Base-by-base conservation (phyloP, 2,888 invertebrate species). In the Lysandra bellargus region DNA sequence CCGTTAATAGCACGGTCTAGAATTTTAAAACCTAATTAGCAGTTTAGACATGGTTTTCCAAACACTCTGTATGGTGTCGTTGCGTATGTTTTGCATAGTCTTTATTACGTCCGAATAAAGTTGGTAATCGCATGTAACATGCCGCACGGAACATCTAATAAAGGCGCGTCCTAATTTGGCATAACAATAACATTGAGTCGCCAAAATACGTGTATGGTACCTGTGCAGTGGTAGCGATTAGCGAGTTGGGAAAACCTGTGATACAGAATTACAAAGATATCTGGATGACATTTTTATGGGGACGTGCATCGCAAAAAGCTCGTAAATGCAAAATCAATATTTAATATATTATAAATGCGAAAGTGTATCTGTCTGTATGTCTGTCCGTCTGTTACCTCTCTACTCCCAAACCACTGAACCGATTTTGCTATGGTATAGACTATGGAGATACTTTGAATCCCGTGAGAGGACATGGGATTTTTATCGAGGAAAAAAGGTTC, bases 141-240 rank as follows among this genome's bases (percentile, higher is more conserved):
- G 44, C 49, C 30, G 49, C 49, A 81, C 72, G 79, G 81, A 81
- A 80, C 81, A 74, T 57, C 80, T 81, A 81, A 83, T 82, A 81
- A 81, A 82, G 82, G 80, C 78, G 80, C 84, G 84, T 86, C 85
- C 87, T 83, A 84, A 86, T 88, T 89, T 86, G 87, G 88, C 83
- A 83, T 79, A 84, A 89, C 88, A 88, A 88, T 88, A 85, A 83
- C 81, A 81, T 37, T 79, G 82, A 84, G 79, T 83, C 80, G 82
- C 82, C 82, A 83, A 83, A 84, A 83, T 81, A 17, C 57, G 60
- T n/a, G 79, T 80, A 44, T 60, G 78, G 79, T 76, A 17, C 1
- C n/a, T 78, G 2, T 61, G 2, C 30, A 79, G 2, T 61, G 74
- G 12, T 40, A 78, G 80, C 74, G 75, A 33, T 57, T 69, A 69